Conservation (phyloP, 2,113 vertebrate species). For the Dipodomys spectabilis region DNA sequence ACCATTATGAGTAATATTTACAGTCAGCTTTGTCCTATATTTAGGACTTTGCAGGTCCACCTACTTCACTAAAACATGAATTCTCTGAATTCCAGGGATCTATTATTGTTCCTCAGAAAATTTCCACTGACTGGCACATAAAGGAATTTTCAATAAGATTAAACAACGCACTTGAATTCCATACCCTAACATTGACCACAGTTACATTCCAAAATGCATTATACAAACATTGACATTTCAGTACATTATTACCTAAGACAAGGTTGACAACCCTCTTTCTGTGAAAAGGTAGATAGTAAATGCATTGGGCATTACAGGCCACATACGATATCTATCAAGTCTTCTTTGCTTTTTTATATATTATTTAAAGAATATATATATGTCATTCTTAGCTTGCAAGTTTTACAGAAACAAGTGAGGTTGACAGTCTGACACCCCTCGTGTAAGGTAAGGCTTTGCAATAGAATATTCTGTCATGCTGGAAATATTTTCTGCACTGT, state of each 20-base stretch:
- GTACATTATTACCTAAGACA: not conserved
- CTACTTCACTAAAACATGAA: slow-evolving; percentile 26
- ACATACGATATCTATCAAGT: not conserved
- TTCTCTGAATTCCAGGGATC: not conserved
- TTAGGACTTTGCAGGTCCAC: not conserved
- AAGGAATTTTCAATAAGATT: not conserved
- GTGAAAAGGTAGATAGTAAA: not conserved
- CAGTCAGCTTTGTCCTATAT: not conserved
- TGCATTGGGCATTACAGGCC: not conserved
- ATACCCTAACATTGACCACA: not conserved
- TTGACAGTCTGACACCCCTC: not conserved
- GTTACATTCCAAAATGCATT: not conserved
- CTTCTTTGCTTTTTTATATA: not conserved
- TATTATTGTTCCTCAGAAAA: slow-evolving; percentile 7
- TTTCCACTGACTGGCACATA: not conserved
- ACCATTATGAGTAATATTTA: not conserved
- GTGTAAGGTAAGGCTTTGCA: not conserved
- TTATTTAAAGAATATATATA: not conserved
- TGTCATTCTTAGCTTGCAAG: not conserved
- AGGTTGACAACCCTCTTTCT: not conserved
- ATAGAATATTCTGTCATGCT: not conserved
- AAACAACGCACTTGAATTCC: not conserved
- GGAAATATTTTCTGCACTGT: not conserved
- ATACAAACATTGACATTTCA: slow-evolving; percentile 9
- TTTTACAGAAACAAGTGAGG: not conserved